Evolutionary conservation across 2,797 vertebrate genomes (phyloP).

Genomic region (Huso huso): DNA sequence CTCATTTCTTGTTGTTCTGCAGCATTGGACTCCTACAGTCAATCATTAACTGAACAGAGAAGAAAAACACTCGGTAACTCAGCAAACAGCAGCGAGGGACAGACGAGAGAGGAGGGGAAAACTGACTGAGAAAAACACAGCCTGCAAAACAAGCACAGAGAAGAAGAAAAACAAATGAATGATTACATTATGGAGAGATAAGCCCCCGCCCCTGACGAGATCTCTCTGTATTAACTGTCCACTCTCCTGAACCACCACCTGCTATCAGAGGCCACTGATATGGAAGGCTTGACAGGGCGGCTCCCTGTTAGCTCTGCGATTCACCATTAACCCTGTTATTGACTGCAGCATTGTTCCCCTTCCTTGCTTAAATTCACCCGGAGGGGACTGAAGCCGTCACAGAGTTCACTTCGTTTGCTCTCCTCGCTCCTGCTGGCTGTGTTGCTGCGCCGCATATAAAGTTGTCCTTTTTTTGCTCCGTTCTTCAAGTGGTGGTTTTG

Average conservation of each 20-base stretch:
- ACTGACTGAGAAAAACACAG: neutral
- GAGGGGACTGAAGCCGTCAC: slow-evolving; percentile 34
- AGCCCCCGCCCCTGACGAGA: neutral
- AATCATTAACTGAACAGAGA: slow-evolving; percentile 49
- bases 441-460: neutral
- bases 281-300: slow-evolving; percentile 18
- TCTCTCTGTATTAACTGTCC: neutral
- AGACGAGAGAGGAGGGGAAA: slow-evolving; percentile 3
- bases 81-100: slow-evolving; percentile 14
- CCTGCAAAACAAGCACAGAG: neutral
- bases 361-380: slow-evolving; percentile 27
- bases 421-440: slow-evolving; percentile 7
- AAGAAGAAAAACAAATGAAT: neutral
- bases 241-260: neutral
- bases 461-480: slow-evolving; percentile 1
- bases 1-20: no score
- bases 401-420: slow-evolving; percentile 50
- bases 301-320: slow-evolving; percentile 30
- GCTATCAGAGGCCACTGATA: neutral
- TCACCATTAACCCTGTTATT: slow-evolving; percentile 59
- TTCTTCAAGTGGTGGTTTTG: neutral
- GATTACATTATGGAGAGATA: neutral
- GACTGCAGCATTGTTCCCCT: slow-evolving; percentile 43
- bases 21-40: slow-evolving; percentile 34
- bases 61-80: slow-evolving; percentile 20